Base-by-base conservation (phyloP, 2,113 vertebrate genomes). In the Hippocampus abdominalis region DNA sequence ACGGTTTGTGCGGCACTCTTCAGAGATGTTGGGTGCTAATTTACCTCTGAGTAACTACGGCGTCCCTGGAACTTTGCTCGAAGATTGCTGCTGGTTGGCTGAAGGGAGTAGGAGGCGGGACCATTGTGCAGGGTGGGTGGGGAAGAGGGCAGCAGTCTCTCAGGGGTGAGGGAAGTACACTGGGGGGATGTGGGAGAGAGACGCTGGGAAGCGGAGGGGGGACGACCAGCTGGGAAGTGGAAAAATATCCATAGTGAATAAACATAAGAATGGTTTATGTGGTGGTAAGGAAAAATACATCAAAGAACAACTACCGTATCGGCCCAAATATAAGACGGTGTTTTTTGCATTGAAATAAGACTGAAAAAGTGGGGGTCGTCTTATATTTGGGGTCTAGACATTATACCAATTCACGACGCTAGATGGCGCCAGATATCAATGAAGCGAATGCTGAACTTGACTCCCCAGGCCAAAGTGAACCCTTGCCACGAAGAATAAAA, bases 11-110 rank as follows among this genome's bases (percentile, higher is more conserved):
- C 54, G 8, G 9, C 21, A 15, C 39, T 11, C 8, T 62, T 12
- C 16, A 60, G 25, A 20, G 8, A 36, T 39, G 10, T 11, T 15
- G 13, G 23, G n/a, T 12, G 12, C 23, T 27, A 62, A 12, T 39
- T 73, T 40, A 86, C 90, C 92, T 97, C 95, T 0, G 95, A 96
- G 86, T 96, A 96, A 87, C 95, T 97, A 44, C 95, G 94, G n/a
- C 95, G 94, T 9, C 94, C 94, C 76, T 95, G 95, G 91, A 97
- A 97, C 66, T 93, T 93, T 0, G 93, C 94, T 23, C 95, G 94
- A 68, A 93, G 91, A 57, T 92, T 93, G 59, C 94, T 94, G 78
- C 93, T 93, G 39, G 92, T 83, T 9, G 92, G 92, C 74, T 93
- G 93, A 64, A 86, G 71, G 72, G 93, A 81, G 61, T 94, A 94